Percentiles rank a stretch among this genome's conserved stretches.
These are phyloP conservation scores for Luperina testacea DNA, from an alignment of 2,888 invertebrate genomes.

Conservation along the genomic window DNA sequence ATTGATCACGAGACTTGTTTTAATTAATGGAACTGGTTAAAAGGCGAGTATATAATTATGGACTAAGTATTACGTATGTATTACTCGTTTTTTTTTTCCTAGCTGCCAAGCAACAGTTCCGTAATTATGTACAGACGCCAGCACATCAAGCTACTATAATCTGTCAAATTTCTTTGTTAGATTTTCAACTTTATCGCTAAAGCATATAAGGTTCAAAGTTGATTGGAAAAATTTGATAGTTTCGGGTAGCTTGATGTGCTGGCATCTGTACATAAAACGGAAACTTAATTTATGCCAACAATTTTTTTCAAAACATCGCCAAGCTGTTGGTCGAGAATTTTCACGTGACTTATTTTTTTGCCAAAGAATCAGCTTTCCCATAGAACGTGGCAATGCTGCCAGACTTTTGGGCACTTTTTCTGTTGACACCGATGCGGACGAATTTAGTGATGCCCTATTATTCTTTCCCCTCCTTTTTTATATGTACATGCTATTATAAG, in stretches of 20 bases:
- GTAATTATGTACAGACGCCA: no score
- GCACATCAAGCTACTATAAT: no score
- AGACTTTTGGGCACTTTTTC: background rate
- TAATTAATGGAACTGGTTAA: conserved; percentile 33
- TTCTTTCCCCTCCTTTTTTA: background rate
- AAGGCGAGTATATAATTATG: conserved; percentile 22
- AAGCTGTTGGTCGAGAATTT: background rate
- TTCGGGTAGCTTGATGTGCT: no score
- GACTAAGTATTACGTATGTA: conserved; percentile 1
- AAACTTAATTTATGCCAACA: background rate
- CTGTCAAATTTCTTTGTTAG: no score
- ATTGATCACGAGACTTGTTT: conserved; percentile 40
- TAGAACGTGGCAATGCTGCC: background rate
- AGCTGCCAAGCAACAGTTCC: background rate
- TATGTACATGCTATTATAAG: background rate
- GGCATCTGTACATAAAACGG: background rate
- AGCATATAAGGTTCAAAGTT: no score
- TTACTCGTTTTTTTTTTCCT: background rate
- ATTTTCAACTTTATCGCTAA: no score
- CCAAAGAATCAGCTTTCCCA: background rate
- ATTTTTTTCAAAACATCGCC: background rate
- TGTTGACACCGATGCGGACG: background rate
- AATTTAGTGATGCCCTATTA: background rate
- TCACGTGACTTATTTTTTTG: background rate
- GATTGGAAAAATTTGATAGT: no score